These are phyloP conservation scores for Tiliacea citrago DNA, from an alignment of 2,888 invertebrate genomes.

Conservation along the genomic window DNA sequence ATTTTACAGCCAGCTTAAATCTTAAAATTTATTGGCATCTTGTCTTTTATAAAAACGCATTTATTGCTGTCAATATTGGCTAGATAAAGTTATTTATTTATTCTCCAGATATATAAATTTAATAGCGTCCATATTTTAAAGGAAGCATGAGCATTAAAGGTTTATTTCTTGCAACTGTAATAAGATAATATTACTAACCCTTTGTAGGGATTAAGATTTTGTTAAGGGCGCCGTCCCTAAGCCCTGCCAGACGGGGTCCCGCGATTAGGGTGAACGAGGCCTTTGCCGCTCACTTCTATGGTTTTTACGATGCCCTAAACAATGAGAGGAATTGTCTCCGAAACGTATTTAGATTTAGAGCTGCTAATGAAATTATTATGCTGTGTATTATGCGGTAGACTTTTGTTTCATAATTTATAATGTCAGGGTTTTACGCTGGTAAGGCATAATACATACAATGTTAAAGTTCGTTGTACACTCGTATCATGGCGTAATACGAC, in stretches of 20 bases:
- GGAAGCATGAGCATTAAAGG: constrained; percentile 83
- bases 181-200: constrained; percentile 90
- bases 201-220: constrained; percentile 91
- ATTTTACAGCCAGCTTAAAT: constrained; percentile 33
- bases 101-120: constrained; percentile 39
- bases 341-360: constrained; percentile 67
- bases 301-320: constrained; percentile 84
- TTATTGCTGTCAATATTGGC: constrained; percentile 4
- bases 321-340: constrained; percentile 71
- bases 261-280: constrained; percentile 77
- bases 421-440: not conserved
- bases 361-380: constrained; percentile 67
- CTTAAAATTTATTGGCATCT: constrained; percentile 17
- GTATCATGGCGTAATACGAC: constrained; percentile 39
- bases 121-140: constrained; percentile 77
- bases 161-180: constrained; percentile 88
- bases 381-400: constrained; percentile 46
- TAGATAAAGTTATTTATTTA: constrained; percentile 1
- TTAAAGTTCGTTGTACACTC: not conserved
- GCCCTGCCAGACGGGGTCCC: constrained; percentile 84
- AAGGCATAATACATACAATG: not conserved
- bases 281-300: constrained; percentile 84
- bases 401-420: constrained; percentile 50
- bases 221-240: constrained; percentile 88
- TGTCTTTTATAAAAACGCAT: not conserved